phyloP scores from a whole-genome alignment of 2,888 invertebrate species.

The Watsonalla cultraria region DNA sequence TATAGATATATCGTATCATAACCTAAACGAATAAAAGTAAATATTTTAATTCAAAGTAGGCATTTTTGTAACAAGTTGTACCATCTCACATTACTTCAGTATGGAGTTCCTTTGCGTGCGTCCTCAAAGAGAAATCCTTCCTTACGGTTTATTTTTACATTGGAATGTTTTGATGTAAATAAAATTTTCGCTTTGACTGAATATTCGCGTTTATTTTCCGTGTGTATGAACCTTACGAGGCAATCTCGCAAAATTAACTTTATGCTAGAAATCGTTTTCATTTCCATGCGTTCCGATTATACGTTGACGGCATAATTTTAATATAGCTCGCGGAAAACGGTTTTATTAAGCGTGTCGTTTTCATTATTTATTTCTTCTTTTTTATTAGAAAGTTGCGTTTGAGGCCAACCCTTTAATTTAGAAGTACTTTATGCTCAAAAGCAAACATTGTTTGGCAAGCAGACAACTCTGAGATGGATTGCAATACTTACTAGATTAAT shows the following conservation, averaged over 20 bases:
- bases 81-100: background rate
- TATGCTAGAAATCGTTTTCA: background rate
- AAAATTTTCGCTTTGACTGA: constrained; percentile 30
- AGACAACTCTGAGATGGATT: no score
- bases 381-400: no score
- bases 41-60: constrained; percentile 23
- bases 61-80: constrained; percentile 16
- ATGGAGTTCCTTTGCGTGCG: constrained; percentile 12
- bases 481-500: no score
- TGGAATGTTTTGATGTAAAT: constrained; percentile 25
- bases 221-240: background rate
- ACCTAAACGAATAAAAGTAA: no score
- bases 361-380: no score
- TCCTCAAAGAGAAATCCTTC: constrained; percentile 23
- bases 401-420: no score
- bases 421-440: no score
- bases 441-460: no score
- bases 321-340: no score
- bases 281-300: background rate
- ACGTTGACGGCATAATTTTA: background rate
- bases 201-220: constrained; percentile 15
- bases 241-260: background rate
- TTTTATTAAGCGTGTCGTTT: no score
- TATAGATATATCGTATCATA: no score
- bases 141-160: constrained; percentile 31